Percentiles rank a stretch among this genome's conserved stretches.
Conservation (phyloP, 2,113 vertebrate species). For the Brachirus orientalis region DNA sequence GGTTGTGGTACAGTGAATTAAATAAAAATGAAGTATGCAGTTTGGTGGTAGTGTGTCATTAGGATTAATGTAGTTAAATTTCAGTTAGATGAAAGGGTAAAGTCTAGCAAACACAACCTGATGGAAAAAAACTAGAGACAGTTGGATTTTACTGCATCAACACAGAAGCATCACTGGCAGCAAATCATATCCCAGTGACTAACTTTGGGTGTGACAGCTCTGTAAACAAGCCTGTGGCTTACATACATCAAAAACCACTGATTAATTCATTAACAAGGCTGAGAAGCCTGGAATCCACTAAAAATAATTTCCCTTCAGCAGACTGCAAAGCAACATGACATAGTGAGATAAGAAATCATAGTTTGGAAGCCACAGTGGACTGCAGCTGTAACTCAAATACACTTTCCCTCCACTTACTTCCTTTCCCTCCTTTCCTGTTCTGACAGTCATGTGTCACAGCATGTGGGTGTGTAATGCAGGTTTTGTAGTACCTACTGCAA, state of each 20-base stretch:
- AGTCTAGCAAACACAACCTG: background rate
- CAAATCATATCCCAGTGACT: constrained; percentile 2
- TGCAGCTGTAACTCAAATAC: background rate
- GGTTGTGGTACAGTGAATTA: no score
- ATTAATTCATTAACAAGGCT: constrained; percentile 49
- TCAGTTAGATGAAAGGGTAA: constrained; percentile 19
- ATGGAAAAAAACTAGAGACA: background rate
- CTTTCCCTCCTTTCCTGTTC: background rate
- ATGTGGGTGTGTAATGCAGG: background rate
- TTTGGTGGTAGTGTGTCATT: background rate
- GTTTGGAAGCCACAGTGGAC: background rate
- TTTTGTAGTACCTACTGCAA: background rate
- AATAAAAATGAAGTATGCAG: no score
- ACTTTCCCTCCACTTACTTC: background rate
- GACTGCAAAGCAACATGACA: constrained; percentile 14
- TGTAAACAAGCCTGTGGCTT: constrained; percentile 48
- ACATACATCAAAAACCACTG: constrained; percentile 19
- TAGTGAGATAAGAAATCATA: background rate
- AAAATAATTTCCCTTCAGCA: constrained; percentile 8
- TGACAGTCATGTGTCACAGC: background rate
- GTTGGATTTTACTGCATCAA: constrained; percentile 11
- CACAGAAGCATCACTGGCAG: background rate
- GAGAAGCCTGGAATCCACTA: constrained; percentile 37
- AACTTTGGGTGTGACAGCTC: constrained; percentile 28
- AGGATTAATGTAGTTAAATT: background rate